Evolutionary conservation across 1,140 invertebrate species (phyloP), one percentile per base, ranked within the genome.

Genomic region (Macrosteles quadrilineatus): DNA sequence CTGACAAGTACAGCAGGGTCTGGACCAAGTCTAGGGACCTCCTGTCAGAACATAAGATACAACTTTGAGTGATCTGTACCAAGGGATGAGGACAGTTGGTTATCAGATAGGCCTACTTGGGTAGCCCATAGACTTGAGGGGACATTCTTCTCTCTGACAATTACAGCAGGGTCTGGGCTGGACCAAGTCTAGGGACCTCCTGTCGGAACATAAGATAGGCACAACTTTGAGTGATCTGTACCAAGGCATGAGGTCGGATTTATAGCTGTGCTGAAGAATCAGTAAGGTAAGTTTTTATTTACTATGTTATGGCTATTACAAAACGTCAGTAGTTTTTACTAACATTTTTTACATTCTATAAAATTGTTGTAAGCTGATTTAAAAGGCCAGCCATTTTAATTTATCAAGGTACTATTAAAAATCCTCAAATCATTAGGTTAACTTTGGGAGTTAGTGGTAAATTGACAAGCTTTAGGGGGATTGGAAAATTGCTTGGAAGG

Each of bases 51-150:
- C 40, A 65, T 69, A 29, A 69, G 25, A 6, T 57, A 69, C 3
- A 71, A 69, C 30, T 12, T 55, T 12, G 11, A 12, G n/a, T n/a
- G n/a, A n/a, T n/a, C n/a, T n/a, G 80, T 6, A 97, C 86, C 12
- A 98, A 83, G 23, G 98, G 88, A 80, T 99, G 97, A 0, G 96
- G 96, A 81, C 96, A 98, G 78, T 96, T 90, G 78, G 94, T 90
- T 11, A 96, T 83, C 0, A 96, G 96, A 81, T 92, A n/a, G n/a
- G 91, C 93, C 29, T 98, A 91, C 78, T 97, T 97, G 74, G 98
- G 95, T 17, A 97, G 80, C 72, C 98, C 96, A 74, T 93, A 90
- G 1, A 96, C 91, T 77, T 91, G 87, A 57, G 82, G 81, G 75
- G 91, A 91, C 45, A 93, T 88, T 2, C 94, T 94, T 72, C 89